These are phyloP conservation scores for Aphodius sticticus DNA, from an alignment of 2,888 invertebrate genomes.

Conservation along the genomic window DNA sequence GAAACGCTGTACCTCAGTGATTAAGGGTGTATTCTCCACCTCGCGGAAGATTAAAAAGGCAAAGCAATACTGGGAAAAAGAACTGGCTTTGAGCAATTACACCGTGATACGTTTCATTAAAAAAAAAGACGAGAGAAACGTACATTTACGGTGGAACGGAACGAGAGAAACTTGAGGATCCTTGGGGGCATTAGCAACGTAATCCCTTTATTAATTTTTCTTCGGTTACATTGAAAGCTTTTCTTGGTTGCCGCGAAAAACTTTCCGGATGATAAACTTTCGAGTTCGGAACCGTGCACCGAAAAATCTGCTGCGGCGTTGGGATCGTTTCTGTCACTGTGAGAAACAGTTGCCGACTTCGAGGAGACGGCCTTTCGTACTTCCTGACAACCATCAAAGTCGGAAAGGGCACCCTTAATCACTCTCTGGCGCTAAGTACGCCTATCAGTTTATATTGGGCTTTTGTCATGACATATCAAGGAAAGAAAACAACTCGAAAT, in stretches of 20 bases:
- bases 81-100: not conserved
- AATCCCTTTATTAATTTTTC: constrained; percentile 4
- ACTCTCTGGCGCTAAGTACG: not conserved
- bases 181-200: not conserved
- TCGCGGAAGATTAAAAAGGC: not conserved
- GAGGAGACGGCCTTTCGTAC: not conserved
- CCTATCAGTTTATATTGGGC: not conserved
- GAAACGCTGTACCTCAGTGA: not conserved
- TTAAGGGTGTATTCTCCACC: not conserved
- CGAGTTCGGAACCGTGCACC: not conserved
- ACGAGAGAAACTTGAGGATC: not conserved
- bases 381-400: not conserved
- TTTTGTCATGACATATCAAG: not conserved
- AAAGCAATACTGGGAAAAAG: not conserved
- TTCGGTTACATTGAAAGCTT: constrained; percentile 4
- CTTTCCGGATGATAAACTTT: not conserved
- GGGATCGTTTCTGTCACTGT: not conserved
- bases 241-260: not conserved
- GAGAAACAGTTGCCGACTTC: not conserved
- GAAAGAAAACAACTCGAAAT: not conserved
- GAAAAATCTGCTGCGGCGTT: not conserved
- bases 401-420: not conserved
- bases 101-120: not conserved
- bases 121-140: not conserved
- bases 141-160: not conserved